Conservation (phyloP, 2,888 invertebrate species). For the Caenorhabditis wallacei region DNA sequence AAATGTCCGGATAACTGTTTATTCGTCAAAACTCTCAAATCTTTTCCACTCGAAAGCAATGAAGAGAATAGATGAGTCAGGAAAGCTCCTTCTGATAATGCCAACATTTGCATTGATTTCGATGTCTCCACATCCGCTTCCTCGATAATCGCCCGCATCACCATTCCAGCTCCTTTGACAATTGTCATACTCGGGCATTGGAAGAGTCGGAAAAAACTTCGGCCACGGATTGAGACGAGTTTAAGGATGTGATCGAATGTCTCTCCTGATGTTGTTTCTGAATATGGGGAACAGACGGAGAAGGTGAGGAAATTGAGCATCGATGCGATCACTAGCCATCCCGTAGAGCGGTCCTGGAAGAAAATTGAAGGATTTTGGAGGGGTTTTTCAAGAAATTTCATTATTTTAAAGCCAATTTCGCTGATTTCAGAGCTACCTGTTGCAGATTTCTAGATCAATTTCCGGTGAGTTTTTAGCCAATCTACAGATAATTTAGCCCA, state of each 20-base stretch:
- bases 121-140: constrained; percentile 96
- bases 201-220: constrained; percentile 93
- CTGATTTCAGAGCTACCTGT: too few relatives aligned
- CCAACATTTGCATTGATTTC: constrained; percentile 93
- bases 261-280: constrained; percentile 91
- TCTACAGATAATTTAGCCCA: too few relatives aligned
- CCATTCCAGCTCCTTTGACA: constrained; percentile 95
- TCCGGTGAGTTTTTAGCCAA: too few relatives aligned
- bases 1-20: constrained; percentile 93
- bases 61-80: constrained; percentile 94
- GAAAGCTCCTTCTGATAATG: constrained; percentile 96
- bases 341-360: constrained; percentile 89
- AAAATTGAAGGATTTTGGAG: too few relatives aligned
- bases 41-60: constrained; percentile 90
- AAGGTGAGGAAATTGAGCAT: constrained; percentile 99
- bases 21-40: constrained; percentile 87
- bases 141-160: constrained; percentile 97
- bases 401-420: too few relatives aligned
- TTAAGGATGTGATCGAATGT: constrained; percentile 93
- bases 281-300: constrained; percentile 97
- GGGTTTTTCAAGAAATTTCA: too few relatives aligned
- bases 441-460: too few relatives aligned
- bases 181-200: constrained; percentile 97
- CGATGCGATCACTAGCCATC: constrained; percentile 95
- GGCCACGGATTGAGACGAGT: constrained; percentile 94